These are phyloP conservation scores for Himalopsyche japonica DNA, from an alignment of 2,888 invertebrate genomes.

Conservation along the genomic window DNA sequence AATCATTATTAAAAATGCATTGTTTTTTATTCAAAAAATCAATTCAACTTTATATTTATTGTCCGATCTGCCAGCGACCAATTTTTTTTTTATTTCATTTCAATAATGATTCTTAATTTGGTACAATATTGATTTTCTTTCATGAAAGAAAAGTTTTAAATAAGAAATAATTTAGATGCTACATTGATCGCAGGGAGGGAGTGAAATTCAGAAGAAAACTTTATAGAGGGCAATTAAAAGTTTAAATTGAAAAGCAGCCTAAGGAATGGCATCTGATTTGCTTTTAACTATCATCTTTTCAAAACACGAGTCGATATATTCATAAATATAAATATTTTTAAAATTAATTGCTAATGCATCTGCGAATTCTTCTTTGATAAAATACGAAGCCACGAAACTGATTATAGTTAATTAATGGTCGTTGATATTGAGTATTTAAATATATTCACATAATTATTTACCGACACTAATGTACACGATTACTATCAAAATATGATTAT, in stretches of 20 bases:
- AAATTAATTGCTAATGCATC: background rate
- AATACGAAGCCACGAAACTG: too few species aligned
- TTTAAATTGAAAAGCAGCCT: slow-evolving; percentile 27
- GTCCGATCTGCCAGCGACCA: too few species aligned
- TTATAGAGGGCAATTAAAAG: slow-evolving; percentile 26
- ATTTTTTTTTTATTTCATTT: background rate
- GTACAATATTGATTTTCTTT: background rate
- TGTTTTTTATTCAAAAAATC: too few species aligned
- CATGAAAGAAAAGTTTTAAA: background rate
- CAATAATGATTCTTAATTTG: background rate
- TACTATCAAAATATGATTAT: too few species aligned
- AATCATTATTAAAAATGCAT: too few species aligned
- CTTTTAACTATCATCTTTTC: background rate
- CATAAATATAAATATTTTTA: background rate
- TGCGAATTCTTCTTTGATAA: background rate
- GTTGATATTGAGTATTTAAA: too few species aligned
- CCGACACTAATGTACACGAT: too few species aligned
- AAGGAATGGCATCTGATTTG: slow-evolving; percentile 8
- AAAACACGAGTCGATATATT: background rate
- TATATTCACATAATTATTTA: too few species aligned
- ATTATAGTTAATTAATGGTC: too few species aligned
- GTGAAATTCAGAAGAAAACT: slow-evolving; percentile 6
- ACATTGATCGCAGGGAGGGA: background rate
- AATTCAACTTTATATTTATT: too few species aligned
- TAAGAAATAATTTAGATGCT: background rate